Base-by-base conservation (phyloP, 2,113 vertebrate species). In the Paracanthobrama guichenoti region DNA sequence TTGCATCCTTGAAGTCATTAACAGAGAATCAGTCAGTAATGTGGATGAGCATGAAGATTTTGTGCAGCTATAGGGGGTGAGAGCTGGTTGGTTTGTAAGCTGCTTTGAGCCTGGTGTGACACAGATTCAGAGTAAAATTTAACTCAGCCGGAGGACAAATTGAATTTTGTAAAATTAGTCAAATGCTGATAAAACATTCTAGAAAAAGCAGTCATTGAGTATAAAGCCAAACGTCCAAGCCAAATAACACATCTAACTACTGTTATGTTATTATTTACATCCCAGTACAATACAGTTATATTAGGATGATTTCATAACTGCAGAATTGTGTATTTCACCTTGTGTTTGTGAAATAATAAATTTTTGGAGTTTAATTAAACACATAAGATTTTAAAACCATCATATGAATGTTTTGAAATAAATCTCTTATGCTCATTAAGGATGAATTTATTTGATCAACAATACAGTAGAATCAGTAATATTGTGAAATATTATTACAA, bases 81-180 rank as follows among this genome's bases (percentile, higher is more conserved):
- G 26, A 28, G 24, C 26, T 75, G 26, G 24, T 53, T 75, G 14
- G 46, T 22, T 75, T 55, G 48, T 55, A 76, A 76, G 73, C 73
- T 35, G 48, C 73, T 76, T 73, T 73, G 71, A 73, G 26, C 71
- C 71, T 73, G 12, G 71, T 73, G 44, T 48, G 71, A 73, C 71
- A 73, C 71, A 73, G 44, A 73, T 48, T 73, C 24, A 48, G 26
- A 73, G 24, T 73, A 11, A 73, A 73, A 26, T 26, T 48, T n/a
- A 73, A 48, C 44, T 48, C 71, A 73, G 71, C 22, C 3, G 7
- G 42, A 26, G 71, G n/a, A 73, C 42, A 73, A 46, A 46, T 8
- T 73, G 71, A 6, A 26, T 73, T 73, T 73, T 24, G 22, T 26
- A 26, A 48, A 73, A 48, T 73, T 16, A 6, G 20, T 10, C 8